Evolutionary conservation across 2,888 invertebrate species (phyloP).

Genomic region (Pinctada fucata): DNA sequence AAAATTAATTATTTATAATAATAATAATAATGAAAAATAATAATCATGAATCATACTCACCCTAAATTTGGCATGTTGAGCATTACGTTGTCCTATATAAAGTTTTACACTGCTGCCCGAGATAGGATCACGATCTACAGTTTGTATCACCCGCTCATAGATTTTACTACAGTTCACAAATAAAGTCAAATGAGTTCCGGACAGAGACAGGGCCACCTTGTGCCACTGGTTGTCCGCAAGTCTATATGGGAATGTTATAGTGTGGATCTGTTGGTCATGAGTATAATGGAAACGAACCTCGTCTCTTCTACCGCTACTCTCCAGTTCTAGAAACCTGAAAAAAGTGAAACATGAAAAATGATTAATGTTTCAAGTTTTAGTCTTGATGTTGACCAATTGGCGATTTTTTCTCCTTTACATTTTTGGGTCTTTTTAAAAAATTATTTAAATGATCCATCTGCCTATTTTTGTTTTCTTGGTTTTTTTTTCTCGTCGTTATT

Average conservation of each 20-base stretch:
- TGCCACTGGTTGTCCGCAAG: conserved; percentile 94
- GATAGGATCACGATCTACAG: conserved; percentile 83
- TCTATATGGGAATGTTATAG: conserved; percentile 91
- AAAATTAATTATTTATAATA: too few relatives aligned
- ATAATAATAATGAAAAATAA: too few relatives aligned
- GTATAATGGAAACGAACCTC: conserved; percentile 79
- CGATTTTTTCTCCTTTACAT: too few relatives aligned
- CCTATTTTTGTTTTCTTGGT: too few relatives aligned
- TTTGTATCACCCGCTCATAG: conserved; percentile 85
- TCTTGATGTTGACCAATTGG: too few relatives aligned
- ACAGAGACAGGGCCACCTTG: conserved; percentile 88
- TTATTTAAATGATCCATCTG: too few relatives aligned
- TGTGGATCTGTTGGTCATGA: conserved; percentile 74
- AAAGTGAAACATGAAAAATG: conserved; percentile 57
- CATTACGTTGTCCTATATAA: conserved; percentile 92
- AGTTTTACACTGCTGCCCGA: conserved; percentile 77
- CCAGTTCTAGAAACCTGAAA: conserved; percentile 91
- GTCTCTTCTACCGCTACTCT: conserved; percentile 91
- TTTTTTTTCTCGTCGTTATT: too few relatives aligned
- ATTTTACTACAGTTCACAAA: conserved; percentile 91
- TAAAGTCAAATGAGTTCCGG: conserved; percentile 87
- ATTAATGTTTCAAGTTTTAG: too few relatives aligned
- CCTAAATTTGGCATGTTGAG: conserved; percentile 91
- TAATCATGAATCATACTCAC: conserved; percentile 78
- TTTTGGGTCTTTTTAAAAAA: too few relatives aligned